These are phyloP conservation scores for Dendrocincla tyrannina DNA, from an alignment of 2,797 vertebrate species.

Conservation along the genomic window DNA sequence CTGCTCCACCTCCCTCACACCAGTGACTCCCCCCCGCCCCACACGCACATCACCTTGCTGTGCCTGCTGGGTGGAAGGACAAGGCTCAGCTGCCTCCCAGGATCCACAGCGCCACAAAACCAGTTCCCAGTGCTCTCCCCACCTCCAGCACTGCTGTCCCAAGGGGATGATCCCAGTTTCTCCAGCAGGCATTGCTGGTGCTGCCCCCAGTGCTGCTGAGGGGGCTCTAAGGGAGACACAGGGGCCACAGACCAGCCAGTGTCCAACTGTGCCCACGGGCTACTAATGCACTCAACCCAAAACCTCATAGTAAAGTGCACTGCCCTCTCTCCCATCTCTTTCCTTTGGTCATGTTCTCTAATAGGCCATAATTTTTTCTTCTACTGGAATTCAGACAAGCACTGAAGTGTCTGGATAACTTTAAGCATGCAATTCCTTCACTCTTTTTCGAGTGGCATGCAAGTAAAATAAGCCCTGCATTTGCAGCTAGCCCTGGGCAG, in stretches of 20 bases:
- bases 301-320: rapidly evolving
- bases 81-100: not conserved
- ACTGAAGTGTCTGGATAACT: not conserved
- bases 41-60: rapidly evolving
- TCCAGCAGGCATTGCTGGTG: not conserved
- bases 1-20: not conserved
- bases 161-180: not conserved
- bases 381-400: not conserved
- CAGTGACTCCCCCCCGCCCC: rapidly evolving
- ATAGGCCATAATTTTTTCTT: not conserved
- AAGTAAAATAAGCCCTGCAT: not conserved
- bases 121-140: too few species aligned
- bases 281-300: not conserved
- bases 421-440: not conserved
- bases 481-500: not conserved
- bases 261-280: not conserved
- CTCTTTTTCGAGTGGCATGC: not conserved
- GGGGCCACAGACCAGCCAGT: not conserved
- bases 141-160: not conserved
- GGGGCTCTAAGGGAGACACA: not conserved
- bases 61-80: not conserved
- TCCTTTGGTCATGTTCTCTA: not conserved
- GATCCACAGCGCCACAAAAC: not conserved
- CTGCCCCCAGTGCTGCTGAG: not conserved
- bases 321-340: not conserved